Base-by-base conservation (phyloP, 2,888 invertebrate genomes). In the Drosophila barbarae region DNA sequence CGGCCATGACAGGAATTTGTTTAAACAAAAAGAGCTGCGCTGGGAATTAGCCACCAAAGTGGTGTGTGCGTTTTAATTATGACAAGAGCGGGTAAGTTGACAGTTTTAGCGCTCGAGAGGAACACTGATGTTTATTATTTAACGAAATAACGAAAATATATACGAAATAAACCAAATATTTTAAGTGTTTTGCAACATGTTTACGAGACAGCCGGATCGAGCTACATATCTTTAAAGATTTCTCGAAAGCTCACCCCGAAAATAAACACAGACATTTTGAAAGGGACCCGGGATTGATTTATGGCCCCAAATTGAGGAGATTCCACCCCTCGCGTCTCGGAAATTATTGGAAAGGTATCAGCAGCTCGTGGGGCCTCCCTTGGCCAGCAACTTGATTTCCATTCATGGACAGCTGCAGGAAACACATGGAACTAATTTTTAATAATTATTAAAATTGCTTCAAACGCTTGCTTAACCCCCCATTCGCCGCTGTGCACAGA, bases 271-370 rank as follows among this genome's bases (percentile, higher is more conserved):
- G 63, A 60, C 59, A 47, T 60, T 60, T 60, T 61, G 46, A 71
- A 68, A 68, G 72, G 83, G 73, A 71, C 74, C 38, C 38, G 49
- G 71, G 83, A 88, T 87, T 88, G 88, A 88, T 88, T 88, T 88
- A 88, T 88, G 80, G 72, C 69, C 78, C 69, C 61, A 87, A 88
- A 78, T 78, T 78, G 85, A 78, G 72, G 71, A 71, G 74, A 71
- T 65, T 53, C 64, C 56, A 61, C 60, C 49, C 60, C 65, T 77
- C 71, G 73, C 12, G 70, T 65, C 59, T 60, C 49, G 52, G 58
- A 59, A 68, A 76, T 60, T 63, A 73, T 60, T 66, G 63, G 54
- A 63, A 52, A 58, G 66, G 60, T 63, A 66, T 66, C 66, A 66
- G 23, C 26, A 13, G n/a, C n/a, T 61, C 47, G 10, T 15, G 36